A percentile compares a stretch with the other conserved stretches of the same genome.
phyloP scores from a whole-genome alignment of 2,797 vertebrate species.

The Chrosomus eos region DNA sequence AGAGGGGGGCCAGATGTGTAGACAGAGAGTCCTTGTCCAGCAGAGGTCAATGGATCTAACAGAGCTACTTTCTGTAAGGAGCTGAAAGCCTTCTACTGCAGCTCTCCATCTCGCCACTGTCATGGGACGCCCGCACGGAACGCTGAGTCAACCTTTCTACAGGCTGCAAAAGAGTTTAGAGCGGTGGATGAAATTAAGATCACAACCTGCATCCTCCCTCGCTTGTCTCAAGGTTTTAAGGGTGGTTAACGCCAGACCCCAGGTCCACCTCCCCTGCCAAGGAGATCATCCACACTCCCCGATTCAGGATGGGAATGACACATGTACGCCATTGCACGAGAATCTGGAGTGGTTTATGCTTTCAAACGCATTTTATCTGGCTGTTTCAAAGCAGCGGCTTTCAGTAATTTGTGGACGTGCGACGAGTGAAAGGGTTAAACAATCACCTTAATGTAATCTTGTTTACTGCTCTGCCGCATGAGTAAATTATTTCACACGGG shows the following conservation, averaged over 20 bases:
- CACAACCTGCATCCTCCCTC: slow-evolving; percentile 46
- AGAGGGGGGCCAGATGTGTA: slow-evolving; percentile 70
- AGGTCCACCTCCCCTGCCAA: slow-evolving; percentile 10
- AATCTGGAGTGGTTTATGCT: slow-evolving; percentile 18
- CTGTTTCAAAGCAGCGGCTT: slow-evolving; percentile 23
- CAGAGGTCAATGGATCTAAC: slow-evolving; percentile 80
- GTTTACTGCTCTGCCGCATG: slow-evolving; percentile 57
- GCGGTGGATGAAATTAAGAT: slow-evolving; percentile 53
- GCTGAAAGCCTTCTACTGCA: slow-evolving; percentile 55
- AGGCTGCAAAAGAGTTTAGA: slow-evolving; percentile 66
- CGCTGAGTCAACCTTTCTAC: slow-evolving; percentile 58
- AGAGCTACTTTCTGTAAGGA: slow-evolving; percentile 64
- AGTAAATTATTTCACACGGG: slow-evolving; percentile 64
- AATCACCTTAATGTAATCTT: slow-evolving; percentile 68
- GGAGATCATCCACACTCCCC: slow-evolving; percentile 11
- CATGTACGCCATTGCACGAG: slow-evolving; percentile 1
- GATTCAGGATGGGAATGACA: slow-evolving; percentile 37
- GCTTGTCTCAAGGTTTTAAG: slow-evolving; percentile 37
- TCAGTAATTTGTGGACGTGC: slow-evolving; percentile 53
- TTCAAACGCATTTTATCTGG: slow-evolving; percentile 35
- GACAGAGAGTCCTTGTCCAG: slow-evolving; percentile 77
- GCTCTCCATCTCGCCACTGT: slow-evolving; percentile 50
- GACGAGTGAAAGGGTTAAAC: slow-evolving; percentile 64
- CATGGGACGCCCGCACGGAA: slow-evolving; percentile 52
- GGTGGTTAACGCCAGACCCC: slow-evolving; percentile 10